Evolutionary conservation across 2,113 vertebrate species (phyloP).

Genomic region (Noturus placidus): DNA sequence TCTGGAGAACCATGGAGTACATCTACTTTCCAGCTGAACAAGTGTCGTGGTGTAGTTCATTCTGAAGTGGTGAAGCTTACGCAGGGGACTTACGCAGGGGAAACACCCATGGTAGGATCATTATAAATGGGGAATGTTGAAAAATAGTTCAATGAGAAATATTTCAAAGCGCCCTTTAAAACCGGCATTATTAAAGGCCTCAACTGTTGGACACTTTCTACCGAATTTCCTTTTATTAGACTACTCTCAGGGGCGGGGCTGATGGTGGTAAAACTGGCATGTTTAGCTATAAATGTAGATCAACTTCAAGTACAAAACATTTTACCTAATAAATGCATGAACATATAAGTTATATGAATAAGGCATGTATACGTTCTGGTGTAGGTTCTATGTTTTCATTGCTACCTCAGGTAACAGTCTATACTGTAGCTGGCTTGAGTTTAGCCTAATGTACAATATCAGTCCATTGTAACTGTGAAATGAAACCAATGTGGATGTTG

Average conservation of each 20-base stretch:
- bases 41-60: neutral
- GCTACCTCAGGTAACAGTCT: neutral
- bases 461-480: neutral
- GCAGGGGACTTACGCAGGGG: neutral
- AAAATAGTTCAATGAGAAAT: neutral
- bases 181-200: neutral
- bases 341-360: neutral
- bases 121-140: neutral
- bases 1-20: neutral
- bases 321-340: neutral
- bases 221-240: neutral
- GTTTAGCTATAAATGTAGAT: neutral
- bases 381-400: neutral
- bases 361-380: neutral
- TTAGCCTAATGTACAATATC: neutral
- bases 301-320: neutral
- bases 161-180: neutral
- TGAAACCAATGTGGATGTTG: neutral
- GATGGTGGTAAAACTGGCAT: neutral
- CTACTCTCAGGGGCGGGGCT: neutral
- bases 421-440: neutral
- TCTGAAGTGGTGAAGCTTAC: slow-evolving; percentile 6
- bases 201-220: neutral
- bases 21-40: neutral
- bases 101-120: neutral